Evolutionary conservation across 2,113 vertebrate genomes (phyloP).

Genomic region (Lepus europaeus): DNA sequence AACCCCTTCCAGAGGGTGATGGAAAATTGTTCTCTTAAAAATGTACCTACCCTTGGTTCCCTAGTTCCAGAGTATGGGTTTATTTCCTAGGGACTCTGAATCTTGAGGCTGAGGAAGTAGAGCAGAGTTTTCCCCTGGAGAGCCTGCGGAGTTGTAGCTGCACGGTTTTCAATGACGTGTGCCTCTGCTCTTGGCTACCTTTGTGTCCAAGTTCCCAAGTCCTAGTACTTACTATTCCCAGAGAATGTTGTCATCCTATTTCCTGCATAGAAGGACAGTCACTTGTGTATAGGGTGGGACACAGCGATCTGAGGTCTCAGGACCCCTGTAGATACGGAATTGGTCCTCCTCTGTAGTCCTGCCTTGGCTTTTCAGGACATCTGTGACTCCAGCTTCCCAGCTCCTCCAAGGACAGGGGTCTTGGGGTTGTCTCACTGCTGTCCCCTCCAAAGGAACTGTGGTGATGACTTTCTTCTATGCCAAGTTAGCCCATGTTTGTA

Average conservation of each 20-base stretch:
- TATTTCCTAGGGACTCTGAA: neutral
- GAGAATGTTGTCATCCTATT: neutral
- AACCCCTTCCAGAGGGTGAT: neutral
- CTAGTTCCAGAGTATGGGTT: neutral
- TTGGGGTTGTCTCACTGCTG: too few species aligned
- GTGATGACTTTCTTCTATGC: neutral
- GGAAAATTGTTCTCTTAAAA: constrained; percentile 20
- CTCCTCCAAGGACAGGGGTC: neutral
- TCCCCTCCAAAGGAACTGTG: neutral
- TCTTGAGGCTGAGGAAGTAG: neutral
- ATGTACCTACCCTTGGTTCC: neutral
- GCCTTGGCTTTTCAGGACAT: neutral
- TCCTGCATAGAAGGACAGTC: constrained; percentile 1
- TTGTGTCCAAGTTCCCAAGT: neutral
- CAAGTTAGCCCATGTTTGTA: neutral
- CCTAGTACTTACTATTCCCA: neutral
- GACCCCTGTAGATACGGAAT: neutral
- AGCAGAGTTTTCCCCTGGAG: neutral
- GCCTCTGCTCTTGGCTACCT: neutral
- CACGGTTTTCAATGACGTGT: neutral
- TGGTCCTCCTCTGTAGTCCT: neutral
- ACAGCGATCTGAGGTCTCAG: neutral
- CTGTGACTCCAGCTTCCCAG: neutral
- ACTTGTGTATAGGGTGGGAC: neutral
- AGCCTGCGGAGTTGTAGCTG: neutral